Percentiles rank a stretch among this genome's conserved stretches.
These are phyloP conservation scores for Aphodius sticticus DNA, from an alignment of 2,888 invertebrate genomes.

Conservation along the genomic window DNA sequence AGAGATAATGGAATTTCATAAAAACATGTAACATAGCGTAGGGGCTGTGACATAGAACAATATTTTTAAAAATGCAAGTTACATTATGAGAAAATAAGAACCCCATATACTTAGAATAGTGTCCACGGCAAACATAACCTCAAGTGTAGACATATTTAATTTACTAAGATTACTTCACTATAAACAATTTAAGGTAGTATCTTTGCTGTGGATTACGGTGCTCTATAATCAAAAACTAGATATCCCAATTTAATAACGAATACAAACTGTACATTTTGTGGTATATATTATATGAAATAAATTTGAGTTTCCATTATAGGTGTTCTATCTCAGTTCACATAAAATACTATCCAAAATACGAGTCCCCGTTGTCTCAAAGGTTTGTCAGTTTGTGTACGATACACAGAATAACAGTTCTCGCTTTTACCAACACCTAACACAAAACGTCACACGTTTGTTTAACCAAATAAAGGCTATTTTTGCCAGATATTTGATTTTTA, in stretches of 20 bases:
- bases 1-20: neutral
- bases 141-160: neutral
- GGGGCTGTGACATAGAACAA: conserved; percentile 19
- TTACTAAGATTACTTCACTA: no score
- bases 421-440: conserved; percentile 31
- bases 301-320: conserved; percentile 44
- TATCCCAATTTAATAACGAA: neutral
- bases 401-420: neutral
- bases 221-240: neutral
- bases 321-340: conserved; percentile 47
- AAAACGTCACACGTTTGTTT: conserved; percentile 26
- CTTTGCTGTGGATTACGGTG: neutral
- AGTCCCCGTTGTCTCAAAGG: conserved; percentile 45
- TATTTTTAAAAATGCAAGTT: conserved; percentile 14
- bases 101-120: neutral
- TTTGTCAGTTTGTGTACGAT: conserved; percentile 36
- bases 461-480: conserved; percentile 33
- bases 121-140: neutral
- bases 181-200: neutral
- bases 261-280: neutral
- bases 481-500: conserved; percentile 34
- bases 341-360: conserved; percentile 49
- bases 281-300: conserved; percentile 22
- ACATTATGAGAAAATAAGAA: neutral
- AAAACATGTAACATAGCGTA: neutral